phyloP scores from a whole-genome alignment of 2,797 vertebrate genomes.

The Propithecus deckenii region DNA sequence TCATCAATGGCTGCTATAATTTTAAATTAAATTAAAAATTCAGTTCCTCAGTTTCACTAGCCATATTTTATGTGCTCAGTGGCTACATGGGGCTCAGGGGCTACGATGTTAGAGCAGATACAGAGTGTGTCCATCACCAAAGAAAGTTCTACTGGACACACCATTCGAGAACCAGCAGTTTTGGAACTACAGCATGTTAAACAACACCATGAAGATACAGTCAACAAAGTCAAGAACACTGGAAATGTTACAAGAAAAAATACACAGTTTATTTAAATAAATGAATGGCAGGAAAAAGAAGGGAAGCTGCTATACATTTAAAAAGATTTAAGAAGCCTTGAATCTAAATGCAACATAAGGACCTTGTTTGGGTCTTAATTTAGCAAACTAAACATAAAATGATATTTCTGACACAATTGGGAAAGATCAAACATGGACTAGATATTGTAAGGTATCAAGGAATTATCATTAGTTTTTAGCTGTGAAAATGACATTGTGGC shows the following conservation, averaged over 20 bases:
- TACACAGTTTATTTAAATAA: neutral
- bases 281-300: neutral
- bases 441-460: neutral
- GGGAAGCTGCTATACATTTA: neutral
- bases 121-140: neutral
- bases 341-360: neutral
- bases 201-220: neutral
- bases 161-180: neutral
- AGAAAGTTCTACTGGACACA: neutral
- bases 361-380: neutral
- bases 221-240: neutral
- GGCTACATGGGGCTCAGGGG: neutral
- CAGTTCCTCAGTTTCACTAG: neutral
- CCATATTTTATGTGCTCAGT: neutral
- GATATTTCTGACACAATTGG: neutral
- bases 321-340: neutral
- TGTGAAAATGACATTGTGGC: neutral
- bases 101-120: neutral
- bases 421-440: neutral
- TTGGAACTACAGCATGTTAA: neutral
- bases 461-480: neutral
- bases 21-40: neutral
- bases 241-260: neutral
- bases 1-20: neutral
- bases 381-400: neutral